phyloP scores from a whole-genome alignment of 2,113 vertebrate species.

The Passer domesticus region DNA sequence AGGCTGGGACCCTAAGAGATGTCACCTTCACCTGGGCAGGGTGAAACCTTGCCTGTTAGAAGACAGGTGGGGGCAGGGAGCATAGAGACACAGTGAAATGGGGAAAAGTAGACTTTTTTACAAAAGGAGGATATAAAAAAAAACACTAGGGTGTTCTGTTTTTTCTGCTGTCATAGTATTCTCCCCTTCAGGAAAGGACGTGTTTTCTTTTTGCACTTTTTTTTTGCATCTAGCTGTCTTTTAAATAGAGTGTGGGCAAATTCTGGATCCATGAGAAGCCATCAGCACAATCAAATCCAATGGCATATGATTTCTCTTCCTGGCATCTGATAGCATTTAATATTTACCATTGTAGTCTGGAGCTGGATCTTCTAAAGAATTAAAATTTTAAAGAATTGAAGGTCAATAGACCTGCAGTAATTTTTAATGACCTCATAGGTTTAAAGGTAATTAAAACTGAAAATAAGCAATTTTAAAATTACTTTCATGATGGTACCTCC shows the following conservation, averaged over 20 bases:
- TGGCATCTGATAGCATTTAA: background rate
- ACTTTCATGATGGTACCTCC: background rate
- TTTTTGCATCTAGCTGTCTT: background rate
- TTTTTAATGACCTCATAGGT: background rate
- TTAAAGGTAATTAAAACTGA: background rate
- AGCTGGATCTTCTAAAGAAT: background rate
- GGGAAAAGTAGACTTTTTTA: background rate
- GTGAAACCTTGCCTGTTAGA: background rate
- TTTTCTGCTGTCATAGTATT: background rate
- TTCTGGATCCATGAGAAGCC: background rate
- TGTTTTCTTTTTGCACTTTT: background rate
- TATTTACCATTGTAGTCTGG: background rate
- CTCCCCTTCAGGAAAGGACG: background rate
- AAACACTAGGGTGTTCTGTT: background rate
- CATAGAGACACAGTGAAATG: background rate
- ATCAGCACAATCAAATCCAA: background rate
- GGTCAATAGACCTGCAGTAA: background rate
- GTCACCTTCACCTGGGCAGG: fast-evolving
- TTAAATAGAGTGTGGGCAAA: background rate
- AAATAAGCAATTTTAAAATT: background rate
- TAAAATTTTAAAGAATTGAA: background rate
- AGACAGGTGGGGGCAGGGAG: fast-evolving
- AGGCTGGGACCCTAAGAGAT: background rate
- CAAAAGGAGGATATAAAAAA: background rate
- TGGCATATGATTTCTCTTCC: background rate